phyloP scores from a whole-genome alignment of 2,797 vertebrate species.

The Orientallactaga sibirica region DNA sequence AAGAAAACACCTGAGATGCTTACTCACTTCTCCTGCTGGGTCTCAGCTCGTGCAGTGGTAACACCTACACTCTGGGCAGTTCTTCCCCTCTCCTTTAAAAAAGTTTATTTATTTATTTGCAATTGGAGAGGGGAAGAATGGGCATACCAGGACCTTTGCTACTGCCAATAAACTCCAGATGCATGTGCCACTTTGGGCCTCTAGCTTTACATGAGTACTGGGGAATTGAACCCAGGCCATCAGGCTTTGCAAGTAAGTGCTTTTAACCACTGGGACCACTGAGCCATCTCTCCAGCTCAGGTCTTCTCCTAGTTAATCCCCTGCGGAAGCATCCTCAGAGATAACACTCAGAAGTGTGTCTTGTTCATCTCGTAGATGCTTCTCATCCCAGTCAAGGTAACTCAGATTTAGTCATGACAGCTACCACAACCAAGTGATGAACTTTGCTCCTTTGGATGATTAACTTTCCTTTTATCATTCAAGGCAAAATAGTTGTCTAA shows the following conservation, averaged over 20 bases:
- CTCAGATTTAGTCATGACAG: not conserved
- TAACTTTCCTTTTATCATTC: conserved; percentile 24
- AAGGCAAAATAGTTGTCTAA: not conserved
- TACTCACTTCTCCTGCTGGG: not conserved
- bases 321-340: not conserved
- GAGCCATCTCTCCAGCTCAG: too few species aligned
- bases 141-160: too few species aligned
- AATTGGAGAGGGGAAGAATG: too few species aligned
- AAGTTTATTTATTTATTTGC: too few species aligned
- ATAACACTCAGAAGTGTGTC: not conserved
- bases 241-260: too few species aligned
- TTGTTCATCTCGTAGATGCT: not conserved
- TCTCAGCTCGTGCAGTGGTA: too few species aligned
- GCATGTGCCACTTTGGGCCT: too few species aligned
- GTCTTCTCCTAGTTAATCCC: not conserved
- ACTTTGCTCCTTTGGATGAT: not conserved
- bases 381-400: not conserved
- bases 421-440: conserved; percentile 18
- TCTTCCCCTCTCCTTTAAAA: too few species aligned
- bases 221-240: too few species aligned
- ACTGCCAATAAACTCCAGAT: too few species aligned
- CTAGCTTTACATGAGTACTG: too few species aligned
- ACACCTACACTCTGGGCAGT: not conserved
- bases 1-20: not conserved
- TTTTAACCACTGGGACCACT: too few species aligned